phyloP scores from a whole-genome alignment of 2,797 vertebrate genomes.

The Cryptoprocta ferox region DNA sequence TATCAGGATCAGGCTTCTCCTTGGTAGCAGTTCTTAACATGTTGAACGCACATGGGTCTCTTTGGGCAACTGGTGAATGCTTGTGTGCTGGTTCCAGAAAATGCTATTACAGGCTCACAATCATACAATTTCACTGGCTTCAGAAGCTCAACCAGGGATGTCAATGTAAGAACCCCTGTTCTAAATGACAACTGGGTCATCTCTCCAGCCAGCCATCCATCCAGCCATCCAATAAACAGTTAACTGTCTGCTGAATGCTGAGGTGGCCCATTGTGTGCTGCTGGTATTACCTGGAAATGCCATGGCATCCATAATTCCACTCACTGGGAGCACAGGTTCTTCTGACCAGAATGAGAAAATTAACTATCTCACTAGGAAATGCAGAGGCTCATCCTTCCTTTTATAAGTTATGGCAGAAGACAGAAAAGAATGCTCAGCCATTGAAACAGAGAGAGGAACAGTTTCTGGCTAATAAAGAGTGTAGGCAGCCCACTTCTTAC shows the following conservation, averaged over 20 bases:
- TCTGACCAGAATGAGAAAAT: constrained; percentile 24
- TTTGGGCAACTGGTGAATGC: background rate
- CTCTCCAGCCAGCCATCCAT: background rate
- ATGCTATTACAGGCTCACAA: background rate
- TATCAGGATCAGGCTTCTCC: background rate
- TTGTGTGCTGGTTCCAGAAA: background rate
- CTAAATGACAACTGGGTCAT: background rate
- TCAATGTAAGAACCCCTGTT: constrained; percentile 22
- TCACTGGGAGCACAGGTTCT: background rate
- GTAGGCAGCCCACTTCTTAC: background rate
- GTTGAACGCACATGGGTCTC: background rate
- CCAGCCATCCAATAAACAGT: background rate
- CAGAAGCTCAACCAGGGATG: background rate
- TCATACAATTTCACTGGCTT: background rate
- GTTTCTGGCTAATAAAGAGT: background rate
- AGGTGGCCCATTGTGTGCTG: background rate
- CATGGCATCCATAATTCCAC: background rate
- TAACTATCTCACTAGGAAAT: background rate
- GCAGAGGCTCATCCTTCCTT: background rate
- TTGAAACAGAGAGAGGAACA: background rate
- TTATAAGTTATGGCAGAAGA: background rate
- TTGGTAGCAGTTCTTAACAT: background rate
- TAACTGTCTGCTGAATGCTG: background rate
- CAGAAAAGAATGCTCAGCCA: background rate
- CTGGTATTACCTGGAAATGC: background rate